Percentiles rank a stretch among this genome's conserved stretches.
Conservation (phyloP, 2,797 vertebrate species). For the Gambelia wislizenii region DNA sequence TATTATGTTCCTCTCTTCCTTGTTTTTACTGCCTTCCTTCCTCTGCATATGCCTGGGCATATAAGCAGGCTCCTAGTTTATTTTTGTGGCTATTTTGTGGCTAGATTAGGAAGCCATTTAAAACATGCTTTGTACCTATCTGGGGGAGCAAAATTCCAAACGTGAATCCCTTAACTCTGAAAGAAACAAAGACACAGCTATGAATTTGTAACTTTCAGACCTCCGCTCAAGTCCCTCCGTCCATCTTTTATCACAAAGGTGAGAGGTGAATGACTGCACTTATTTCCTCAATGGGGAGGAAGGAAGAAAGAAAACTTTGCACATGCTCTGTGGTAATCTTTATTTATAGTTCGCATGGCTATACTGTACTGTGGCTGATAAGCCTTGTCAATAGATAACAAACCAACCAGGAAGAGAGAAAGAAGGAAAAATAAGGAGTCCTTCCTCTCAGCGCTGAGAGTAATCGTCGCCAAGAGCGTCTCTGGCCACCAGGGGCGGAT, state of each 20-base stretch:
- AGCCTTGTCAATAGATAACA: too few species aligned
- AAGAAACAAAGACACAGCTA: background rate
- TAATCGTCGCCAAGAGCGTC: background rate
- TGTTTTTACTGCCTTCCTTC: background rate
- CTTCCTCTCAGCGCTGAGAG: background rate
- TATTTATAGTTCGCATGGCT: background rate
- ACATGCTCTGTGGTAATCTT: background rate
- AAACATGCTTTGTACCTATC: background rate
- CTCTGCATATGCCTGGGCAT: background rate
- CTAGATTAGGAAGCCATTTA: background rate
- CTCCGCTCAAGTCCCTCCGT: background rate
- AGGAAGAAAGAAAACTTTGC: background rate
- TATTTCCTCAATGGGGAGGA: too few species aligned
- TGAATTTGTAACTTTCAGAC: background rate
- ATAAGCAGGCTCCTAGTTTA: background rate
- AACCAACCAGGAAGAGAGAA: background rate
- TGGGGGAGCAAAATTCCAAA: background rate
- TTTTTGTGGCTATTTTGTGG: background rate
- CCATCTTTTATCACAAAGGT: background rate
- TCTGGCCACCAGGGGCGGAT: conserved; percentile 32
- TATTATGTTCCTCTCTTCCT: background rate
- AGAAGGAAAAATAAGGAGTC: accelerated
- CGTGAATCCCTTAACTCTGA: background rate
- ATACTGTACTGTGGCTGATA: background rate
- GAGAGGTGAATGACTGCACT: background rate